Evolutionary conservation across 2,888 invertebrate genomes (phyloP).

Genomic region (Luffia ferchaultella): DNA sequence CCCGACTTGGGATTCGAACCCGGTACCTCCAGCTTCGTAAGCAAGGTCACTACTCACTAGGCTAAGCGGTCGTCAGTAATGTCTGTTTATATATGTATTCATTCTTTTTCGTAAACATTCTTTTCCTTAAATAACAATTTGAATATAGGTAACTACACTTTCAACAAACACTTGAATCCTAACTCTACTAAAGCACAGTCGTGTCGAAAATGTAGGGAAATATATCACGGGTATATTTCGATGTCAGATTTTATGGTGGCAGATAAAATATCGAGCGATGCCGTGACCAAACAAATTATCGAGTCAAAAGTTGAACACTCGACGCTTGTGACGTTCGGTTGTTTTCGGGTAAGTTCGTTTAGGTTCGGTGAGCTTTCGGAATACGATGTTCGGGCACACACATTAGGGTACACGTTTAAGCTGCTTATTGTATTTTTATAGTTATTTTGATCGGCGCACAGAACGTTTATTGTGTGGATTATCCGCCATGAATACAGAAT

Average conservation of each 20-base stretch:
- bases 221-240: not conserved
- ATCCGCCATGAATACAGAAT: slow-evolving; percentile 53
- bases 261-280: slow-evolving; percentile 16
- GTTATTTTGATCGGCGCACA: slow-evolving; percentile 60
- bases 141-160: too few species aligned
- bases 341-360: not conserved
- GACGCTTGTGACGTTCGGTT: not conserved
- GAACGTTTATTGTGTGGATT: slow-evolving; percentile 45
- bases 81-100: too few species aligned
- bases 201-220: not conserved
- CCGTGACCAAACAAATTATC: slow-evolving; percentile 34
- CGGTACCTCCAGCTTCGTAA: too few species aligned
- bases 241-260: not conserved
- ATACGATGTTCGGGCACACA: slow-evolving; percentile 21
- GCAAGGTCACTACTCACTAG: too few species aligned
- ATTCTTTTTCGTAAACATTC: too few species aligned
- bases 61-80: too few species aligned
- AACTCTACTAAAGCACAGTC: not conserved
- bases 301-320: slow-evolving; percentile 30
- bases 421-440: slow-evolving; percentile 65
- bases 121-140: too few species aligned
- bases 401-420: slow-evolving; percentile 54
- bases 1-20: too few species aligned
- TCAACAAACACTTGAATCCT: too few species aligned
- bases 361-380: too few species aligned